Conservation (phyloP, 2,888 invertebrate genomes). For the Taphrorychus bicolor region DNA sequence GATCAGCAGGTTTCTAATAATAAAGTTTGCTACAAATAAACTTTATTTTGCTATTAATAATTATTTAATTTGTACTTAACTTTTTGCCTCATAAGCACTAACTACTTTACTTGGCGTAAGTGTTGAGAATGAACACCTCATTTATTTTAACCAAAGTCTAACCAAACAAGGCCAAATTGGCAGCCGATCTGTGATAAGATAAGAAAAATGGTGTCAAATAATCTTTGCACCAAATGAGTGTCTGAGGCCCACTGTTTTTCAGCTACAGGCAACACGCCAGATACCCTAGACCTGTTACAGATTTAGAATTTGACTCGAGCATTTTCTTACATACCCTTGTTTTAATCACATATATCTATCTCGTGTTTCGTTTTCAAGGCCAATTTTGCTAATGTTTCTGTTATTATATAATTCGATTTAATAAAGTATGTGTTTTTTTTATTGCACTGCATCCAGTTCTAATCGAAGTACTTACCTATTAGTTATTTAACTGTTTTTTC, state of each 20-base stretch:
- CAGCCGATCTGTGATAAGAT: slow-evolving; percentile 17
- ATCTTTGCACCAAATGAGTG: slow-evolving; percentile 52
- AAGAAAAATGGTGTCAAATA: slow-evolving; percentile 43
- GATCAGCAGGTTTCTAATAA: slow-evolving; percentile 54
- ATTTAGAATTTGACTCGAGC: slow-evolving; percentile 52
- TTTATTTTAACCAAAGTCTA: too few species aligned
- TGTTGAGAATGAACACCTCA: too few species aligned
- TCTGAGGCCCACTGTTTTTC: slow-evolving; percentile 54
- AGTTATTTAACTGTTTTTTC: too few species aligned
- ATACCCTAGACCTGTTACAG: slow-evolving; percentile 57
- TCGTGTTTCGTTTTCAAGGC: slow-evolving; percentile 22
- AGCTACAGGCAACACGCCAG: slow-evolving; percentile 58
- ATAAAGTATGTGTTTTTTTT: too few species aligned
- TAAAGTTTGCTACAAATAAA: slow-evolving; percentile 52
- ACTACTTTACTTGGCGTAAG: too few species aligned
- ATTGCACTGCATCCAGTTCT: too few species aligned
- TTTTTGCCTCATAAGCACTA: too few species aligned
- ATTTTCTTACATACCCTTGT: slow-evolving; percentile 39
- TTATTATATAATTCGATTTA: slow-evolving; percentile 6
- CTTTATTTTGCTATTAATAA: slow-evolving; percentile 45
- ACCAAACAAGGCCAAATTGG: slow-evolving; percentile 23
- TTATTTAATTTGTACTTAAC: slow-evolving; percentile 5
- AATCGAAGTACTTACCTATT: too few species aligned
- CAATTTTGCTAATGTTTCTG: slow-evolving; percentile 11
- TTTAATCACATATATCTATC: slow-evolving; percentile 16